Base-by-base conservation (phyloP, 2,888 invertebrate species). In the Neoscelio sp. region DNA sequence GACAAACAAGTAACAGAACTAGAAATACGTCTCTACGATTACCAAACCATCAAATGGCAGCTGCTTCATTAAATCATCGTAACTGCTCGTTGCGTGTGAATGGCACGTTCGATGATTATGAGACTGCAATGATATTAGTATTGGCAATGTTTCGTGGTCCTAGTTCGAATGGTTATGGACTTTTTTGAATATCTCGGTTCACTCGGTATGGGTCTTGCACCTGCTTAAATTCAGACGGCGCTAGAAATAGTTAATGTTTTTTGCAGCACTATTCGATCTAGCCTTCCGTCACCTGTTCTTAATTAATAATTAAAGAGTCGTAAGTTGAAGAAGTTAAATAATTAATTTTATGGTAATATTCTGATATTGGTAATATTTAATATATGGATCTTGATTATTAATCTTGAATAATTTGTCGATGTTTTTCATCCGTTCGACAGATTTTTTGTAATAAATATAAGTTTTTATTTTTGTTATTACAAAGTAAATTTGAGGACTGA, bases 51-150 rank as follows among this genome's bases (percentile, higher is more conserved):
- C 71, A 68, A 73, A 58, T 77, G 74, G 85, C 87, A 87, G 87
- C 85, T 86, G 86, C 78, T 78, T 81, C 84, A 80, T 85, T 84
- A 84, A 81, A 62, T 42, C 17, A 30, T 60, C 30, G 64, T 48
- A 68, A 40, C 40, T 20, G 42, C 12, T 28, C 6, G 68, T 78
- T 74, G 75, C 71, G 71, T 76, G 75, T 58, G 52, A 73, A 68
- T 65, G 62, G 68, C 81, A 67, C 62, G 62, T 64, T 73, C 48
- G 35, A 50, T 50, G 42, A 62, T 67, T 70, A 67, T 46, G 48
- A 74, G 64, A 70, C 75, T 68, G 70, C 67, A 70, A 70, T 64
- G 76, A 74, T 78, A 76, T 78, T 76, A 65, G 70, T 65, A 70
- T 76, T 81, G 58, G 67, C 28, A 68, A 62, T 28, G 62, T 62